Evolutionary conservation across 2,797 vertebrate genomes (phyloP).

Genomic region (Crenuchus spilurus): DNA sequence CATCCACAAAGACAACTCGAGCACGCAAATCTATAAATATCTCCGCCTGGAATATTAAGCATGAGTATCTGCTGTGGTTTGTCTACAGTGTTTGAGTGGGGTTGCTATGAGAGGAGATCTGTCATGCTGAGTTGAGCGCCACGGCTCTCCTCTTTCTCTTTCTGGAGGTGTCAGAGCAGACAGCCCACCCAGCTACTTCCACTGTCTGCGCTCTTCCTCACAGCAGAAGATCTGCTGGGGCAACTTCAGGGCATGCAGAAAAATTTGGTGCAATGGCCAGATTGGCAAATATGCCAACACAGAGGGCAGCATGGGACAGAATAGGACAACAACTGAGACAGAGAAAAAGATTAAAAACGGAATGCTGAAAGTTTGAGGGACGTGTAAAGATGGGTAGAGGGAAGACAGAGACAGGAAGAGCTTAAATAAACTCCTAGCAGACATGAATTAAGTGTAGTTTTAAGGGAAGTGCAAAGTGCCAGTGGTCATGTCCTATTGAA

Average conservation of each 20-base stretch:
- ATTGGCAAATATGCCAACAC: neutral
- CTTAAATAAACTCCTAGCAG: conserved; percentile 10
- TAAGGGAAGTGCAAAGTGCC: neutral
- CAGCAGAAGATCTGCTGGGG: neutral
- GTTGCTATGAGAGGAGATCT: conserved; percentile 34
- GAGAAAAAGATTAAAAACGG: neutral
- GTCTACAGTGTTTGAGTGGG: conserved; percentile 27
- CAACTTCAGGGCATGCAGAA: neutral
- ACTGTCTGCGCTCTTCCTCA: neutral
- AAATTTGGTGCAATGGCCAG: neutral
- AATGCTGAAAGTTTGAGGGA: conserved; percentile 18
- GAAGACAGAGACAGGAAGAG: neutral
- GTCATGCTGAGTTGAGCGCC: conserved; percentile 30
- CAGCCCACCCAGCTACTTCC: conserved; percentile 33
- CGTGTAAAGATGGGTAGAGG: conserved; percentile 20
- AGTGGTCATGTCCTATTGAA: neutral
- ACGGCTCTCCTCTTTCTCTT: conserved; percentile 17
- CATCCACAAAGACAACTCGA: conserved; percentile 15
- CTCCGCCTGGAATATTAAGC: conserved; percentile 8
- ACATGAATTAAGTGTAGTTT: neutral
- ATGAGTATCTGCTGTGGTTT: conserved; percentile 28
- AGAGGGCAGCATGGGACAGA: neutral
- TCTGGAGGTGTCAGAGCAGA: conserved; percentile 9
- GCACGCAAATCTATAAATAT: conserved; percentile 20
- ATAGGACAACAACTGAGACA: conserved; percentile 2